Evolutionary conservation across 1,140 invertebrate genomes (phyloP), one percentile per base, ranked within the genome.

Genomic region (Drosophila mayri): DNA sequence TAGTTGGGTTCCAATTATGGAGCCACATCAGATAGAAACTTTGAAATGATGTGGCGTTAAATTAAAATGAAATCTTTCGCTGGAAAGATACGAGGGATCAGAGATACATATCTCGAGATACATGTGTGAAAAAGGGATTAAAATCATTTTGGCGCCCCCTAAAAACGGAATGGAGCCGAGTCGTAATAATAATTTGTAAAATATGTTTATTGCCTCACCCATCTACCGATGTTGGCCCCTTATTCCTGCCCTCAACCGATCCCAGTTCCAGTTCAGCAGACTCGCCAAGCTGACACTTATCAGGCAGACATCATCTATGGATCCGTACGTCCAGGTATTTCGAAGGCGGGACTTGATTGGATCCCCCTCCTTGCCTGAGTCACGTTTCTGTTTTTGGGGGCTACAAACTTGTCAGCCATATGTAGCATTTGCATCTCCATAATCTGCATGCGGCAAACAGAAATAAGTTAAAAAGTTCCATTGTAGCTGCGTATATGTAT

Each of bases 391-490:
- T 58, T 57, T 84, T 74, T 40, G 63, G 65, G 76, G 58, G 64
- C 75, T 86, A 68, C 82, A 79, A 84, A 71, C 76, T 79, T 43
- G 41, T 28, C 55, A 20, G 47, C 72, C 41, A 50, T 37, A 63
- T 47, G 81, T 80, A 84, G 85, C 71, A 47, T 70, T 71, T 43
- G 49, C 60, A 72, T 76, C 74, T 52, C 75, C 67, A 73, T 75
- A 76, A 87, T 86, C 82, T 79, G 70, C 44, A 49, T 55, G 37
- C 20, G 32, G 14, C 35, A 35, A n/a, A 71, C 41, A 46, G 41
- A 79, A 76, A 68, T 57, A 77, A 77, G 80, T 85, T 86, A 81
- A 82, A n/a, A n/a, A 82, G 75, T 79, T 87, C 59, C 75, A 87
- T 82, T 85, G 82, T 80, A 57, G 62, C 62, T 65, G 52, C 37